A percentile compares a stretch with the other conserved stretches of the same genome.
Evolutionary conservation across 2,888 invertebrate species (phyloP).

Genomic region (Melinaea marsaeus): DNA sequence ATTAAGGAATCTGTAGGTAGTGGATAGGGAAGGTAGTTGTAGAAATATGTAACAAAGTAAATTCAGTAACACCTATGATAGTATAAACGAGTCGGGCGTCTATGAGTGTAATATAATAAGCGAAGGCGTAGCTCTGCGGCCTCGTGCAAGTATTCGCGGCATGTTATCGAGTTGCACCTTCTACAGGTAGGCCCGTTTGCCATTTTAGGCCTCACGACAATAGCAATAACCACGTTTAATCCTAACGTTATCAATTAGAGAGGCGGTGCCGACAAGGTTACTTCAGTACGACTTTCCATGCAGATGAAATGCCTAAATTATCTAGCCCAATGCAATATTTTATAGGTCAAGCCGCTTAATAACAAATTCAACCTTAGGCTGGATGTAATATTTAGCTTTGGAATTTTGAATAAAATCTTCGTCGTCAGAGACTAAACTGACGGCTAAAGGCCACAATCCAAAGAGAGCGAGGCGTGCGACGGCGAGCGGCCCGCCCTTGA

Average conservation of each 20-base stretch:
- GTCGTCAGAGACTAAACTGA: constrained; percentile 32
- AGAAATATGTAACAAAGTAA: too few relatives aligned
- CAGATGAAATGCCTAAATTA: background rate
- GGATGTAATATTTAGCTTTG: constrained; percentile 2
- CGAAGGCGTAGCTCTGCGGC: constrained; percentile 54
- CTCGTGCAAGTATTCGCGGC: constrained; percentile 69
- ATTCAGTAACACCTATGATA: constrained; percentile 7
- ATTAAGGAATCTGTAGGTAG: too few relatives aligned
- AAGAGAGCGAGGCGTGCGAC: constrained; percentile 43
- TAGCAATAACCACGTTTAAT: constrained; percentile 61
- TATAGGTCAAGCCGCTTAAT: background rate
- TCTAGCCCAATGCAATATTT: background rate
- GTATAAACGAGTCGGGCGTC: constrained; percentile 12
- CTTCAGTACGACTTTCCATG: constrained; percentile 3
- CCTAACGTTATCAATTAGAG: constrained; percentile 37
- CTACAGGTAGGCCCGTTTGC: constrained; percentile 39
- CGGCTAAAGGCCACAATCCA: constrained; percentile 43
- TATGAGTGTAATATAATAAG: constrained; percentile 23
- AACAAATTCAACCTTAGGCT: background rate
- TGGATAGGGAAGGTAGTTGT: too few relatives aligned
- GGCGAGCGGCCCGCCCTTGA: constrained; percentile 55
- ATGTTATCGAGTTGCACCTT: constrained; percentile 39
- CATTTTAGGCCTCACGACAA: constrained; percentile 58
- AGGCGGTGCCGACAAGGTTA: constrained; percentile 6
- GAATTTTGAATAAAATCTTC: constrained; percentile 11